Evolutionary conservation across 2,888 invertebrate genomes (phyloP).

Genomic region (Acleris cristana): DNA sequence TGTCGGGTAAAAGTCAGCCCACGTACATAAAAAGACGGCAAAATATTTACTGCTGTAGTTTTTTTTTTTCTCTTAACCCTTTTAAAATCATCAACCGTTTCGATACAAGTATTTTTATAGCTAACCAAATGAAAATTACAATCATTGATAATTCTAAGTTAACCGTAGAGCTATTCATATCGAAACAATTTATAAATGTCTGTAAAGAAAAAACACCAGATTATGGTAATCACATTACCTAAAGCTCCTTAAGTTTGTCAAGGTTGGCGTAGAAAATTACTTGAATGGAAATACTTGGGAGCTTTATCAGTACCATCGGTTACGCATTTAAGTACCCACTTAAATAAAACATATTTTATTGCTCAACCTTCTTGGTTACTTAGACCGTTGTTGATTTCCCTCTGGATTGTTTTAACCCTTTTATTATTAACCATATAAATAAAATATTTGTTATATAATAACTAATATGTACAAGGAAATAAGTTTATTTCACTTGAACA

Average conservation of each 20-base stretch:
- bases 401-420: no score
- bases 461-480: no score
- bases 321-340: conserved; percentile 8
- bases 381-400: no score
- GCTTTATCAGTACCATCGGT: conserved; percentile 21
- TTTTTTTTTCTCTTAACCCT: no score
- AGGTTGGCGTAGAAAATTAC: conserved; percentile 18
- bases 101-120: no score
- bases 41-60: no score
- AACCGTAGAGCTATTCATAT: conserved; percentile 6
- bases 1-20: no score
- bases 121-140: background rate
- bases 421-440: no score
- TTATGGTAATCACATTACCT: conserved; percentile 34
- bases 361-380: conserved; percentile 5
- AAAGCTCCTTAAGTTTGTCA: conserved; percentile 25
- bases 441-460: no score
- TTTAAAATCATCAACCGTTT: no score
- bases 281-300: conserved; percentile 13
- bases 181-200: conserved; percentile 30
- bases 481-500: no score
- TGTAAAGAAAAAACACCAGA: conserved; percentile 14
- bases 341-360: conserved; percentile 18
- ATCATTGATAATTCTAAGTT: background rate
- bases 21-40: no score